These are phyloP conservation scores for Platanista minor DNA, from an alignment of 2,113 vertebrate species.

Conservation along the genomic window DNA sequence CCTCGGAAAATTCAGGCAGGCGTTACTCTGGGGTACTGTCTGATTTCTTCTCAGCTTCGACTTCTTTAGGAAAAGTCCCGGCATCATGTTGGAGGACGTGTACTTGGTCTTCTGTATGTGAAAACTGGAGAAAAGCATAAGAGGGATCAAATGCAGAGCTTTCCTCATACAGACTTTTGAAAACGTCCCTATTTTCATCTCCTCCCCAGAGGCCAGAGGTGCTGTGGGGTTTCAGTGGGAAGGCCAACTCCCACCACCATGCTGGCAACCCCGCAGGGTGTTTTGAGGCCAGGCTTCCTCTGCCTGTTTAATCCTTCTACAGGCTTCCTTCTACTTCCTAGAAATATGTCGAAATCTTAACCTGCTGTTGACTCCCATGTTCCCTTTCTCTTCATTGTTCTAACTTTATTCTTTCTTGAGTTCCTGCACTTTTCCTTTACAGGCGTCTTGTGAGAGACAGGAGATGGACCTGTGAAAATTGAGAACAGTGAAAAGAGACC, in stretches of 20 bases:
- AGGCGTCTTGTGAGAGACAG: neutral
- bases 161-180: neutral
- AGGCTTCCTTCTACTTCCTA: neutral
- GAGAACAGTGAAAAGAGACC: neutral
- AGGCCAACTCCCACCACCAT: accelerated
- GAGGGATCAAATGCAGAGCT: neutral
- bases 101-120: neutral
- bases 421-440: neutral
- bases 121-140: neutral
- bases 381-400: neutral
- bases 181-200: neutral
- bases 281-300: neutral
- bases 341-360: neutral
- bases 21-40: too few relatives aligned
- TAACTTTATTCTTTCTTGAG: neutral
- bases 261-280: too few relatives aligned
- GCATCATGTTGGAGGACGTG: neutral
- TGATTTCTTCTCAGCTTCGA: neutral
- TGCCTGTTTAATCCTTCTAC: too few relatives aligned
- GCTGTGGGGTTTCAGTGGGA: neutral
- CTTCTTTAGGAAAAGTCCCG: neutral
- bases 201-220: neutral
- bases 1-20: neutral
- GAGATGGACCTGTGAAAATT: neutral
- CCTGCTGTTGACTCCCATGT: neutral